Evolutionary conservation across 2,113 vertebrate species (phyloP), one percentile per base, ranked within the genome.

Genomic region (Sporophila hypoxantha): DNA sequence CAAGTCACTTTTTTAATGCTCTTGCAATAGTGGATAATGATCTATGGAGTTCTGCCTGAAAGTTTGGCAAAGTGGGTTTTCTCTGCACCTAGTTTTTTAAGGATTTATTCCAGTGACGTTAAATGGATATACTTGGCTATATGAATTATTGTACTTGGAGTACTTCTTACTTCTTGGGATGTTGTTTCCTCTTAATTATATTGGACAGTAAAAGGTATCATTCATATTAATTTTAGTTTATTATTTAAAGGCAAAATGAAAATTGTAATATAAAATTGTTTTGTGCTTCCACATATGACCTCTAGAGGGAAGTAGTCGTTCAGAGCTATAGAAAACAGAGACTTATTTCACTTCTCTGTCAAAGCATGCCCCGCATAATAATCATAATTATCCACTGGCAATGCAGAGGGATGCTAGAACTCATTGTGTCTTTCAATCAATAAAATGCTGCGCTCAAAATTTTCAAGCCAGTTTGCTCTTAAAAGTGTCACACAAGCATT

Each of bases 251-350:
- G 3, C 1, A 20, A 76, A 80, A 87, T 46, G 8, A 82, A 62
- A 76, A 79, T 37, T 60, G 3, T 12, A 18, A 21, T 32, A 37
- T 17, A 49, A 76, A 77, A 82, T 37, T 57, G 5, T 12, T 36
- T 76, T 87, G 60, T 67, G 52, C 49, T 85, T 94, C 73, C 2
- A 2, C 20, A 71, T 41, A 13, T 77, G 50, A 30, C 53, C 96
- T 94, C 82, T 74, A 94, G 96, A 94, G 94, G 91, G 95, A 94
- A 97, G 84, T 91, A 91, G 52, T 78, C 70, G 85, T 85, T 91
- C 71, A 91, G 68, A 61, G 30, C 68, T 65, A 5, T 7, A 64
- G 82, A 71, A 77, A 32, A 53, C 3, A 65, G 77, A 61, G 18
- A 34, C 59, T 76, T 60, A 6, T 13, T 76, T 77, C 75, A 71